phyloP scores from a whole-genome alignment of 2,888 invertebrate species.

The Nysson spinosus region DNA sequence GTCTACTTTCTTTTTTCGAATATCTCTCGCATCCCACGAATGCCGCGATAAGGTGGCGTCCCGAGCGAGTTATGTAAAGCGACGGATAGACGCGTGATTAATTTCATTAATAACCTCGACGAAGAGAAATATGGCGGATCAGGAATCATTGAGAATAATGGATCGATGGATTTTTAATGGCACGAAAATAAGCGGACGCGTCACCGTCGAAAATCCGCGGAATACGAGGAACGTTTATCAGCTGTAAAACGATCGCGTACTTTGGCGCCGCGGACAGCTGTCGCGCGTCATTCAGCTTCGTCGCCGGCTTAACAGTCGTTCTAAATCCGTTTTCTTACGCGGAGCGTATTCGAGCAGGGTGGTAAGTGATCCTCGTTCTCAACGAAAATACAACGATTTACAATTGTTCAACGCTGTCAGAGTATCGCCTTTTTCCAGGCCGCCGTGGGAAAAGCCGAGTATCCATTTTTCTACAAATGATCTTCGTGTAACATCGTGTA shows the following conservation, averaged over 20 bases:
- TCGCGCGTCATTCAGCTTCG: slow-evolving; percentile 64
- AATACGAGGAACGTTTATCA: neutral
- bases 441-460: too few relatives aligned
- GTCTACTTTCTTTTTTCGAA: slow-evolving; percentile 25
- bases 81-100: too few relatives aligned
- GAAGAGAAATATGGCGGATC: too few relatives aligned
- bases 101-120: too few relatives aligned
- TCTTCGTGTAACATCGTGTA: too few relatives aligned
- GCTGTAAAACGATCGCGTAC: slow-evolving; percentile 16
- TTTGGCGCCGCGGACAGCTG: slow-evolving; percentile 62
- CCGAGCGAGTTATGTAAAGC: too few relatives aligned
- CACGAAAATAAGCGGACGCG: neutral
- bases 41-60: too few relatives aligned
- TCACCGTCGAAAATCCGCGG: too few relatives aligned
- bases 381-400: too few relatives aligned
- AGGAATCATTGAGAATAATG: neutral
- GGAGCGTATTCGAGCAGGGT: slow-evolving; percentile 22
- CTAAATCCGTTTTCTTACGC: slow-evolving; percentile 56
- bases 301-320: slow-evolving; percentile 37
- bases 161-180: neutral
- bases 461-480: neutral
- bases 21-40: too few relatives aligned
- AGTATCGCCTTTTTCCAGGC: too few relatives aligned
- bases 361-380: neutral
- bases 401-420: too few relatives aligned